Base-by-base conservation (phyloP, 2,888 invertebrate genomes). In the Microchrysa polita region DNA sequence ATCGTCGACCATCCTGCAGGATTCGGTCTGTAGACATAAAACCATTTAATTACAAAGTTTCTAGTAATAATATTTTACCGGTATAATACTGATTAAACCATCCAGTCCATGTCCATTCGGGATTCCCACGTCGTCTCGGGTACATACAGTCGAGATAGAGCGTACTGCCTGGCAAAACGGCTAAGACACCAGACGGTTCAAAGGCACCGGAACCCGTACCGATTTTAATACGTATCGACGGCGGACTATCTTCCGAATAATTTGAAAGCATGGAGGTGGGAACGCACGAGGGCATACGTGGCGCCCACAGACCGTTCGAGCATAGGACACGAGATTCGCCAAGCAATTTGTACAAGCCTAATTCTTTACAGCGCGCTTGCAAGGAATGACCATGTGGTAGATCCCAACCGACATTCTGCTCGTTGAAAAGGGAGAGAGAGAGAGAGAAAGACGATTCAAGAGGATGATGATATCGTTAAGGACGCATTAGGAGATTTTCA, bases 91-190 rank as follows among this genome's bases (percentile, higher is more conserved):
- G 91, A 77, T 93, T 91, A 80, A 90, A 88, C 74, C 91, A 90
- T 73, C 94, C 91, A 0, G 94, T 94, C 94, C 95, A 95, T 67
- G 91, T 92, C 95, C 95, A 95, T 80, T 93, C 92, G 0, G 95
- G 95, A 76, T 92, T 91, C 0, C 95, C 95, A 20, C 91, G 86
- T 18, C 90, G 87, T 44, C 93, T 87, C 0, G 91, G 90, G 80
- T 92, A 91, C 79, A 95, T 88, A 82, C 95, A 95, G 83, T 95
- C 95, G 75, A 95, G 87, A 80, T 93, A 91, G 18, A 95, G 86
- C 4, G 92, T 92, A 76, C 84, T 91, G 77, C 93, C 93, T 0
- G 95, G 95, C 79, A 90, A 92, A 55, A 95, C 92, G 27, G 92
- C 92, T 76, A 95, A 84, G 77, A 92, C 90, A 12, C 95, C 95